Evolutionary conservation across 1,140 invertebrate genomes (phyloP), one percentile per base, ranked within the genome.

Genomic region (Lepeophtheirus salmonis): DNA sequence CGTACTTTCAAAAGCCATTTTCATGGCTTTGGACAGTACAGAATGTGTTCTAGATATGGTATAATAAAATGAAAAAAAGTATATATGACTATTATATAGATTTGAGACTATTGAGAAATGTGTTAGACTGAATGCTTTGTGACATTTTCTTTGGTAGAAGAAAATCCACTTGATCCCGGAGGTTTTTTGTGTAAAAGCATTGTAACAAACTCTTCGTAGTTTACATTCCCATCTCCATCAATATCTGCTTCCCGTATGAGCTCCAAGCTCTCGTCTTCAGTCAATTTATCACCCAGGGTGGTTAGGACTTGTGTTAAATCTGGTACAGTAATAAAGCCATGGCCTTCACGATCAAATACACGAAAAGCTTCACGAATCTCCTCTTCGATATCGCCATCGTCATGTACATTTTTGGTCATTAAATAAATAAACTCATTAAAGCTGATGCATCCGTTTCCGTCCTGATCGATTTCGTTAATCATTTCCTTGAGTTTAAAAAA

Each of bases 241-340:
- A 77, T 67, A 66, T 78, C 77, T 24, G 74, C 76, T 65, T 78
- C 77, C 63, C 69, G 67, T 62, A 78, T 78, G 74, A 78, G 76
- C 56, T 75, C 73, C 55, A 73, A 73, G 0, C 77, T 74, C 64
- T 78, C 76, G 58, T 76, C 73, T 64, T 78, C 74, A 13, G 73
- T 74, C 6, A 78, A 66, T 62, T 77, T 77, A 62, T 79, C 77
- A 1, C 77, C 77, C 3, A 79, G 67, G 65, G 78, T 80, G 41
- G 76, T 76, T 77, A 80, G 79, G 56, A 79, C 56, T 41, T 10
- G 65, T 24, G 76, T 68, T 17, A 79, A 68, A 64, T 80, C 79
- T n/a, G 71, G 68, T 3, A 75, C 73, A 22, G 71, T 74, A 63
- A 80, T 78, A 66, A 75, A 77, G 16, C 78, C 78, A 63, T 78